Evolutionary conservation across 2,888 invertebrate species (phyloP).

Genomic region (Aphelenchoides bicaudatus): DNA sequence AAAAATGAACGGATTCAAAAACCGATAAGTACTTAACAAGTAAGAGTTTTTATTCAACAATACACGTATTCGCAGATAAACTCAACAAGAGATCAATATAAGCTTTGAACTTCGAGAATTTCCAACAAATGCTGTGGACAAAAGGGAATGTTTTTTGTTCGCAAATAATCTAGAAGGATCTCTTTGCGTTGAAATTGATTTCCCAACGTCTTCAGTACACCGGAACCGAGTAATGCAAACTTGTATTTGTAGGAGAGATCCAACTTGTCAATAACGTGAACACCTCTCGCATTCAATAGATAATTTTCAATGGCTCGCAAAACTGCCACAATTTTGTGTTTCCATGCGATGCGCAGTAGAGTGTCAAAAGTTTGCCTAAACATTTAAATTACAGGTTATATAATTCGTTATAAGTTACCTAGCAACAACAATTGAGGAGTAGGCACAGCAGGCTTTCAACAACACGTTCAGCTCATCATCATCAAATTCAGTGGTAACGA

Average conservation of each 20-base stretch:
- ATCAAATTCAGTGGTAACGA: slow-evolving; percentile 36
- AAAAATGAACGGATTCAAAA: too few species aligned
- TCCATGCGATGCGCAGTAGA: slow-evolving; percentile 35
- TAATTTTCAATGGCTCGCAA: slow-evolving; percentile 43
- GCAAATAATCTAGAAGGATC: slow-evolving; percentile 40
- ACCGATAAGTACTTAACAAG: too few species aligned
- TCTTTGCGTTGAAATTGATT: slow-evolving; percentile 4
- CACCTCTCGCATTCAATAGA: slow-evolving; percentile 32
- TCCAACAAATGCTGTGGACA: slow-evolving; percentile 28
- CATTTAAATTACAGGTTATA: not conserved
- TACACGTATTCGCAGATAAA: too few species aligned
- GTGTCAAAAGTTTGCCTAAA: slow-evolving; percentile 37
- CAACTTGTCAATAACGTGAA: slow-evolving; percentile 44
- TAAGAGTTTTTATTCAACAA: too few species aligned
- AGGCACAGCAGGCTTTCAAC: slow-evolving; percentile 40
- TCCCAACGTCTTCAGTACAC: slow-evolving; percentile 13
- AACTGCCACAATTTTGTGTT: slow-evolving; percentile 34
- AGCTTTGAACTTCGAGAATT: slow-evolving; percentile 30
- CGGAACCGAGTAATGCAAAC: slow-evolving; percentile 12
- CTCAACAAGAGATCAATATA: not conserved
- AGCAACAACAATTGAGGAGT: slow-evolving; percentile 41
- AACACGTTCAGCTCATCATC: slow-evolving; percentile 38
- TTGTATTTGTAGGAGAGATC: slow-evolving; percentile 33
- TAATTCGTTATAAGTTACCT: slow-evolving; percentile 32
- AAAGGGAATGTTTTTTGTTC: slow-evolving; percentile 34